Percentiles rank a stretch among this genome's conserved stretches.
These are phyloP conservation scores for Tetragnatha montana DNA, from an alignment of 2,888 invertebrate species.

Conservation along the genomic window DNA sequence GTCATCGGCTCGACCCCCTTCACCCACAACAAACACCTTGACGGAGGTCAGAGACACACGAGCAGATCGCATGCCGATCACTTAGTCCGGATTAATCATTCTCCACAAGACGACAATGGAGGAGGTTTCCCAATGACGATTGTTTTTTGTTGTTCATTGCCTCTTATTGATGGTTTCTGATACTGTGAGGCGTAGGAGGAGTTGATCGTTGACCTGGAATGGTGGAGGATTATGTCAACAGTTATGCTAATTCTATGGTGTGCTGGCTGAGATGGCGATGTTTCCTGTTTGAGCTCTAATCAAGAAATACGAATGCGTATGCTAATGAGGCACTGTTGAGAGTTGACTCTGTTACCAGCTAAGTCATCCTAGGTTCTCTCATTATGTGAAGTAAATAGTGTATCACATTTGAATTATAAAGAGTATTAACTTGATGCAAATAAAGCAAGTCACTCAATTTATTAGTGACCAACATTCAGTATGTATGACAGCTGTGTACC, in stretches of 20 bases:
- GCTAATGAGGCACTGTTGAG: too few relatives aligned
- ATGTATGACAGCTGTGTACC: too few relatives aligned
- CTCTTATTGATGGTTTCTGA: neutral
- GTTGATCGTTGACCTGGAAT: neutral
- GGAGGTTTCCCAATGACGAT: neutral
- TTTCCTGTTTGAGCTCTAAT: neutral
- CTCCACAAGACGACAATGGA: conserved; percentile 9
- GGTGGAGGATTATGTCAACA: neutral
- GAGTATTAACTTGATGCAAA: too few relatives aligned
- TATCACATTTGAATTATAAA: too few relatives aligned
- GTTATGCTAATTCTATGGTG: neutral
- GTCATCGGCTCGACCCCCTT: conserved; percentile 57
- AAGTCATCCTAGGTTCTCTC: too few relatives aligned
- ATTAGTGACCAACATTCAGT: too few relatives aligned
- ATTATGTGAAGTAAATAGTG: too few relatives aligned
- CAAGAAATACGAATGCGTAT: neutral
- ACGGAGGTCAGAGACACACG: conserved; percentile 29
- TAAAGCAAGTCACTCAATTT: too few relatives aligned
- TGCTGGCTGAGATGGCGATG: neutral
- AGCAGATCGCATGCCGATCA: neutral
- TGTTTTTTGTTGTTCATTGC: conserved; percentile 5
- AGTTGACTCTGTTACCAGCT: too few relatives aligned
- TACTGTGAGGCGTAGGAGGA: neutral
- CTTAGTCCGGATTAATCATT: conserved; percentile 22
- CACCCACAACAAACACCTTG: conserved; percentile 54